Evolutionary conservation across 35 echinoderm and acorn worm genomes (phyloP), one percentile per base, ranked within the genome.

Genomic region (Nesometra sesokonis): DNA sequence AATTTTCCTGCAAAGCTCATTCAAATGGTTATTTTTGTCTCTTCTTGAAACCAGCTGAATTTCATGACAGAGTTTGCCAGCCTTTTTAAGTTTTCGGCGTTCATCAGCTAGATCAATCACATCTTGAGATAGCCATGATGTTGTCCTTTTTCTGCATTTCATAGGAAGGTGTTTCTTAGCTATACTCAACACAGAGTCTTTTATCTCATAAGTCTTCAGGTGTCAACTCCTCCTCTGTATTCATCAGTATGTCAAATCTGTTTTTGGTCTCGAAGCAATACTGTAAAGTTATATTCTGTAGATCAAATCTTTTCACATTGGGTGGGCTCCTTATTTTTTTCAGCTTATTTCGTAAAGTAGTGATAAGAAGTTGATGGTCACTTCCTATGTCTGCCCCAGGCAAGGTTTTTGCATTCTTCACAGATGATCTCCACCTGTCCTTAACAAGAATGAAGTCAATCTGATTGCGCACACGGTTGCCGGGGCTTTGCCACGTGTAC

Each of bases 371-470:
- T 43, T 43, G 38, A 29, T 79, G 86, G 35, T 87, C 86, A 35
- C 29, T 78, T 0, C 19, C 34, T 4, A 78, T 35, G 30, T 87
- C 86, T 36, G 86, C 86, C 0, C 86, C 86, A 36, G 86, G 57
- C 38, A 34, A 79, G 7, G 86, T 87, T 17, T 30, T 29, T 37
- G 30, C 57, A 79, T 79, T 79, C 36, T 87, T 87, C 4, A 87
- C 57, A 37, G 32, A 32, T 11, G 38, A 46, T 38, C 57, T 78
- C 15, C 17, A 87, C 0, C 77, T 17, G 3, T 79, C 5, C 2
- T 78, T 87, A 0, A 87, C 34, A 13, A 87, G 5, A 13, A 87
- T 78, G 34, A 33, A 87, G 77, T 87, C 86, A 33, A 87, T 78
- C 29, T 87, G 86, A 31, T 78, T 33, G 13, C 57, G 52, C 8